Percentiles rank a stretch among this genome's conserved stretches.
These are phyloP conservation scores for Aptenodytes patagonicus DNA, from an alignment of 2,113 vertebrate species.

Conservation along the genomic window DNA sequence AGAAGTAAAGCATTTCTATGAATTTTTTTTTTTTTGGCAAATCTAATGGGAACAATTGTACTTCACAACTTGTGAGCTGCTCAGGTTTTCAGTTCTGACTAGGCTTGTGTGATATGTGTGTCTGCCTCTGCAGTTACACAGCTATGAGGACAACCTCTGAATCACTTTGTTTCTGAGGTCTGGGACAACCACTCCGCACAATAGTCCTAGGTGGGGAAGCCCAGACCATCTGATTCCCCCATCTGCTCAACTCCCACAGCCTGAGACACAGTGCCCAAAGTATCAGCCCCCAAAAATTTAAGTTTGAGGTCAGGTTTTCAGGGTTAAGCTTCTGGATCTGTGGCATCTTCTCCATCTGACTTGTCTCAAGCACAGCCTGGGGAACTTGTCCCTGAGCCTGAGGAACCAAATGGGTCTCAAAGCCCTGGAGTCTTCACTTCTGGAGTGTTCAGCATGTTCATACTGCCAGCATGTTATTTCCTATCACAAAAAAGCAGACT, in stretches of 20 bases:
- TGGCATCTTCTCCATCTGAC: not conserved
- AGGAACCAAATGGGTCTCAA: not conserved
- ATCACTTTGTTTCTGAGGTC: not conserved
- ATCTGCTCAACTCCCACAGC: not conserved
- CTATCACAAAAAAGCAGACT: not conserved
- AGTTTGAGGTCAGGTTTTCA: not conserved
- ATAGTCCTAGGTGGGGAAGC: not conserved
- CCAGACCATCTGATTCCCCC: not conserved
- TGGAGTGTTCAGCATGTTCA: not conserved
- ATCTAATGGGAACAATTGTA: not conserved
- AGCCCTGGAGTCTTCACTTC: not conserved
- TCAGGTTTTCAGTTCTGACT: not conserved
- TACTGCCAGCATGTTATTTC: not conserved
- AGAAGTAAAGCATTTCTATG: not conserved
- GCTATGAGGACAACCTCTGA: not conserved
- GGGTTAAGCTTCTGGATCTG: not conserved
- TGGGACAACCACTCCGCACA: not conserved
- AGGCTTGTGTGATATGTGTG: rapidly evolving
- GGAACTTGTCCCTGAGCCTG: not conserved
- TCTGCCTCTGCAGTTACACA: not conserved
- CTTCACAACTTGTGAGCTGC: not conserved
- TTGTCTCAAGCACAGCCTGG: not conserved
- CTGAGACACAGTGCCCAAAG: not conserved
- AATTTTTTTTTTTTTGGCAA: not conserved
- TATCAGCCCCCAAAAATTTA: not conserved